Evolutionary conservation across 2,113 vertebrate species (phyloP), one percentile per base, ranked within the genome.

Genomic region (Fregata magnificens): DNA sequence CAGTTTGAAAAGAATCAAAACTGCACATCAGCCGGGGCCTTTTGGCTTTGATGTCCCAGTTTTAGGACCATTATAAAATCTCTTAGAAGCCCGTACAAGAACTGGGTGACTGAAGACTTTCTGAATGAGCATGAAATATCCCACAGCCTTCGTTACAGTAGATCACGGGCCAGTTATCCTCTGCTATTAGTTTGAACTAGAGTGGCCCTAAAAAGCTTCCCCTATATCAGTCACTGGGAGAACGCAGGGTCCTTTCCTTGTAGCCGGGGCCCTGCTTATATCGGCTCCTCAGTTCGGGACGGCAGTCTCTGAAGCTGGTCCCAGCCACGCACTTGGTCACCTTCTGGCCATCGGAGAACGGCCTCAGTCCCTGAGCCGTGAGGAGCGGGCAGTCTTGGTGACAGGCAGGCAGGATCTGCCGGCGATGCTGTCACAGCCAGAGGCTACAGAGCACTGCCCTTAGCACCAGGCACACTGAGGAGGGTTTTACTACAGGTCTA

Each of bases 131-230:
- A 34, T 20, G n/a, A 44, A 82, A 50, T 22, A 24, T 58, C 25
- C 55, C 26, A 28, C 3, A 0, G 21, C 22, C 24, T 65, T 82
- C 0, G 0, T 73, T 82, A 13, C 8, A 56, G 28, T 25, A 67
- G 52, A 42, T 53, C 25, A 31, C 0, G 3, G 31, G 7, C 20
- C 4, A 2, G 13, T 50, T 83, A 55, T 29, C 36, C 7, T 53
- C n/a, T 80, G 71, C 38, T 76, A 4, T 36, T 62, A 21, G 8
- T 38, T 63, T 83, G 32, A 63, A n/a, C 16, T 67, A 28, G 17
- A 47, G 16, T 8, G 17, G 5, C 9, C 52, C 25, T 93, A 28
- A 52, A 71, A 74, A 18, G 4, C 32, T 50, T 55, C 17, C 8
- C 16, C 26, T 81, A 0, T 11, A 9, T 34, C 22, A 83, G 58